These are phyloP conservation scores for Hypercompe scribonia DNA, from an alignment of 2,888 invertebrate genomes.

Conservation along the genomic window DNA sequence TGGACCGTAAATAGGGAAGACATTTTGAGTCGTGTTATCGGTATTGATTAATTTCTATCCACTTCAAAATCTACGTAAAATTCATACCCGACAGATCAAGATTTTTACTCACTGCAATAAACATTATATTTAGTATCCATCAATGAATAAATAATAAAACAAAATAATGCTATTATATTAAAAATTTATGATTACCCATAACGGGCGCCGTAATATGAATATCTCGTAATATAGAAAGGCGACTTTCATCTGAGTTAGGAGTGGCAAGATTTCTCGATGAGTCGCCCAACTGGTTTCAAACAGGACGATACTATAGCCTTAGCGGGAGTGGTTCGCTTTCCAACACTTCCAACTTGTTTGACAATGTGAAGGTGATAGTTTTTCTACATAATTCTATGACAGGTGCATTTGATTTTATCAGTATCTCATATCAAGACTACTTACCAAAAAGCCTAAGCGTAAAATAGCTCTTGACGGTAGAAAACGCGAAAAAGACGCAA, in stretches of 20 bases:
- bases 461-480: background rate
- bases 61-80: background rate
- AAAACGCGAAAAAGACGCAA: background rate
- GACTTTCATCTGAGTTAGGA: conserved; percentile 70
- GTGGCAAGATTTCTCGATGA: conserved; percentile 79
- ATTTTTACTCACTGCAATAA: background rate
- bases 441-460: background rate
- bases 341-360: conserved; percentile 35
- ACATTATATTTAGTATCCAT: background rate
- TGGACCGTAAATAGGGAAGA: background rate
- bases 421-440: background rate
- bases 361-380: conserved; percentile 42
- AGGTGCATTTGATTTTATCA: conserved; percentile 3
- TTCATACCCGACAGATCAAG: background rate
- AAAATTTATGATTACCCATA: conserved; percentile 21
- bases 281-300: conserved; percentile 61
- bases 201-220: conserved; percentile 41
- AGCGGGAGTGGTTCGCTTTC: conserved; percentile 76
- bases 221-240: conserved; percentile 66
- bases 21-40: background rate
- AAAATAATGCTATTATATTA: conserved; percentile 17
- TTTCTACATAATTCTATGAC: conserved; percentile 11
- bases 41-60: background rate
- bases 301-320: conserved; percentile 72
- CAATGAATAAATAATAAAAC: background rate